Percentiles rank a stretch among this genome's conserved stretches.
Conservation (phyloP, 35 echinoderm and acorn worm species). For the Lytechinus variegatus region DNA sequence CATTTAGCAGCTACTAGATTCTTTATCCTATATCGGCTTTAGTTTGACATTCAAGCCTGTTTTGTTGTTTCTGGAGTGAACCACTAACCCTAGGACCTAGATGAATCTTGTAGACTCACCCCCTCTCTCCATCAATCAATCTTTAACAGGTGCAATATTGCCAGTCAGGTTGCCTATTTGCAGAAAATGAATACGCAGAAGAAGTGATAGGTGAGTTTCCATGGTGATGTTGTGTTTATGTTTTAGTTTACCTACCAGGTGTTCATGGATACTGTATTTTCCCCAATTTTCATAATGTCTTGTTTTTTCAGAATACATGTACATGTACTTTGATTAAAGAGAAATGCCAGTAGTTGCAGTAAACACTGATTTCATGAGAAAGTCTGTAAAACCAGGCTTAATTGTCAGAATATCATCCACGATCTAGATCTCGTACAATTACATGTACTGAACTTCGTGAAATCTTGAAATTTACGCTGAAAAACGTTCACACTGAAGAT, state of each 20-base stretch:
- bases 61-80: neutral
- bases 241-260: neutral
- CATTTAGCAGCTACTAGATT: no score
- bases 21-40: neutral
- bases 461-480: no score
- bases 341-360: no score
- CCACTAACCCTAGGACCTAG: neutral
- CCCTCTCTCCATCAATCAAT: neutral
- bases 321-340: no score
- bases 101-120: neutral
- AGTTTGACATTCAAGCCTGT: neutral
- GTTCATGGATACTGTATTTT: neutral
- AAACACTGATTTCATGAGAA: no score
- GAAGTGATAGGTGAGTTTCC: slow-evolving; percentile 55
- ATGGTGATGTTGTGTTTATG: neutral
- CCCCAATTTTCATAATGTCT: neutral
- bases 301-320: no score
- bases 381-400: no score
- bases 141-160: slow-evolving; percentile 74
- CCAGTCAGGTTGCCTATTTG: slow-evolving; percentile 61
- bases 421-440: no score
- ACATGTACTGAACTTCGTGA: no score
- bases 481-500: no score
- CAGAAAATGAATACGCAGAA: slow-evolving; percentile 70
- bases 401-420: no score